Percentiles rank a stretch among this genome's conserved stretches.
Conservation (phyloP, 2,113 vertebrate genomes). For the Menidia beryllina region DNA sequence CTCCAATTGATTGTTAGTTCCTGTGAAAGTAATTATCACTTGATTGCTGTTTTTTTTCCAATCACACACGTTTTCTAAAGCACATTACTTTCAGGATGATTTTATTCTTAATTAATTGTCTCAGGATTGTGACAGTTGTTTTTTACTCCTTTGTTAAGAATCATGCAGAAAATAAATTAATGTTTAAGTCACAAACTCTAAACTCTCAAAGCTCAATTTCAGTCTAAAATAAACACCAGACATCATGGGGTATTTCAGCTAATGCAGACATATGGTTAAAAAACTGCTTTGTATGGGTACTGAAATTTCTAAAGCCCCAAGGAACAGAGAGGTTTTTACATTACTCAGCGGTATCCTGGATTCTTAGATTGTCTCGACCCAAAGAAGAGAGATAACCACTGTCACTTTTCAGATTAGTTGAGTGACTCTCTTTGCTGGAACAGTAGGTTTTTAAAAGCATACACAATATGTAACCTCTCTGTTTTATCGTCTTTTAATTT, state of each 20-base stretch:
- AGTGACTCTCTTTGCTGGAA: constrained; percentile 9
- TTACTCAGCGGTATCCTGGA: constrained; percentile 25
- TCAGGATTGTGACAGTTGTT: background rate
- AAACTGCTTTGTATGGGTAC: constrained; percentile 38
- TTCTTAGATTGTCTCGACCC: constrained; percentile 30
- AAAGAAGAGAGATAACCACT: constrained; percentile 4
- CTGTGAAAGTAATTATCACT: constrained; percentile 1
- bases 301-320: constrained; percentile 33
- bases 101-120: too few species aligned
- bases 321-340: constrained; percentile 36
- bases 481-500: background rate
- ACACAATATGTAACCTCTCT: background rate
- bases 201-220: too few species aligned
- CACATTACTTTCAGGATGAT: background rate
- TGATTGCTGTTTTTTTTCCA: too few species aligned
- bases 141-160: background rate
- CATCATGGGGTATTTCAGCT: constrained; percentile 14
- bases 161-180: background rate
- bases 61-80: too few species aligned
- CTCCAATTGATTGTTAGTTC: constrained; percentile 13
- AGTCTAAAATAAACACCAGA: background rate
- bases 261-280: constrained; percentile 35
- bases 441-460: background rate
- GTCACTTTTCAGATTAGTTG: constrained; percentile 1
- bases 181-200: background rate